phyloP scores from a whole-genome alignment of 1,140 invertebrate species.

The Adelges cooleyi region DNA sequence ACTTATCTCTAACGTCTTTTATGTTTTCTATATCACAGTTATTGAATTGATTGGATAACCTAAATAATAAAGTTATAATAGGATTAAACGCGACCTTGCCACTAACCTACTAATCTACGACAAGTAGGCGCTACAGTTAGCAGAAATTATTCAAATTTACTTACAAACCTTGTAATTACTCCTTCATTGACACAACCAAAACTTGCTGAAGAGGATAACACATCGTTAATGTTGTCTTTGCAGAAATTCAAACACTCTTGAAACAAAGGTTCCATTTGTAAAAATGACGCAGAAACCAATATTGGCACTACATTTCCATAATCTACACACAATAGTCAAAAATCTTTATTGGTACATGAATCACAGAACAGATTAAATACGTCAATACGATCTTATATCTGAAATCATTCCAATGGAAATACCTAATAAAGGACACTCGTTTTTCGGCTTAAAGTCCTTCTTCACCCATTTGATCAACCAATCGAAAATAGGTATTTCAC shows the following conservation, averaged over 20 bases:
- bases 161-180: conserved; percentile 51
- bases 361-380: background rate
- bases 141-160: conserved; percentile 5
- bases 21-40: conserved; percentile 65
- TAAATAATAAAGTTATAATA: too few relatives aligned
- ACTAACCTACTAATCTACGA: background rate
- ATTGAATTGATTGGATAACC: conserved; percentile 65
- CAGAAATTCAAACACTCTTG: conserved; percentile 70
- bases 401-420: conserved; percentile 1
- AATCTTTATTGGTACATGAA: too few relatives aligned
- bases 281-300: conserved; percentile 81
- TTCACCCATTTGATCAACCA: conserved; percentile 95
- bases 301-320: conserved; percentile 78
- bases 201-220: conserved; percentile 63
- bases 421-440: conserved; percentile 56
- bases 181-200: conserved; percentile 70
- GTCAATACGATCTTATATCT: background rate
- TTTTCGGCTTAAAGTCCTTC: conserved; percentile 51
- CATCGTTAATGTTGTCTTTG: conserved; percentile 64
- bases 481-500: conserved; percentile 84
- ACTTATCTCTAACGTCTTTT: conserved; percentile 67
- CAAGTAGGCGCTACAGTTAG: background rate
- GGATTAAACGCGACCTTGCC: too few relatives aligned
- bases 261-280: conserved; percentile 82
- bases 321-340: conserved; percentile 44